Conservation (phyloP, 2,888 invertebrate genomes). For the Ashinkailepas kermadecensis region DNA sequence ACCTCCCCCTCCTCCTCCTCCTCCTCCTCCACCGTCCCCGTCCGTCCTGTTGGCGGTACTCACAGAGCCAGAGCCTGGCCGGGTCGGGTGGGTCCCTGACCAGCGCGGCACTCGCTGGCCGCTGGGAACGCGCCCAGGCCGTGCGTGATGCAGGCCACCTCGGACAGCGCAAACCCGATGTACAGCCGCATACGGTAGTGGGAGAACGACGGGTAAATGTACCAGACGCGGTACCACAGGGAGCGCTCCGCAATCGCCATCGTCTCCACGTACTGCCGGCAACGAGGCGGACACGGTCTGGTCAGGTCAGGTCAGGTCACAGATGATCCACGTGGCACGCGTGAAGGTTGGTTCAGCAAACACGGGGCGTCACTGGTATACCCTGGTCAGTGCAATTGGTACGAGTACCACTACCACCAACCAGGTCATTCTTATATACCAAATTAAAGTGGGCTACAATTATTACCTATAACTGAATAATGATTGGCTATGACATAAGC, state of each 20-base stretch:
- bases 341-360: too few relatives aligned
- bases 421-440: too few relatives aligned
- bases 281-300: too few relatives aligned
- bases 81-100: constrained; percentile 67
- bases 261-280: neutral
- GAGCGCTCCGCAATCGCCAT: neutral
- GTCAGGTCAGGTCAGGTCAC: too few relatives aligned
- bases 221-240: constrained; percentile 61
- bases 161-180: constrained; percentile 78
- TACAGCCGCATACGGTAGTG: constrained; percentile 86
- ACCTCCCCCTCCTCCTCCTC: too few relatives aligned
- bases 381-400: too few relatives aligned
- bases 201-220: constrained; percentile 77
- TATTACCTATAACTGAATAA: too few relatives aligned
- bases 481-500: too few relatives aligned
- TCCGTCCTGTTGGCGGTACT: neutral
- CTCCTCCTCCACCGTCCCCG: neutral
- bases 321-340: too few relatives aligned
- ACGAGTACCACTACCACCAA: too few relatives aligned
- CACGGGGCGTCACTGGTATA: too few relatives aligned
- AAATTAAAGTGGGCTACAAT: too few relatives aligned
- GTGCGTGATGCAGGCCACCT: constrained; percentile 84
- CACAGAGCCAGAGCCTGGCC: neutral
- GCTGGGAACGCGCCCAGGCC: constrained; percentile 88
- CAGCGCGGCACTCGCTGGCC: constrained; percentile 60